phyloP scores from a whole-genome alignment of 2,888 invertebrate species.

The Xanthia togata region DNA sequence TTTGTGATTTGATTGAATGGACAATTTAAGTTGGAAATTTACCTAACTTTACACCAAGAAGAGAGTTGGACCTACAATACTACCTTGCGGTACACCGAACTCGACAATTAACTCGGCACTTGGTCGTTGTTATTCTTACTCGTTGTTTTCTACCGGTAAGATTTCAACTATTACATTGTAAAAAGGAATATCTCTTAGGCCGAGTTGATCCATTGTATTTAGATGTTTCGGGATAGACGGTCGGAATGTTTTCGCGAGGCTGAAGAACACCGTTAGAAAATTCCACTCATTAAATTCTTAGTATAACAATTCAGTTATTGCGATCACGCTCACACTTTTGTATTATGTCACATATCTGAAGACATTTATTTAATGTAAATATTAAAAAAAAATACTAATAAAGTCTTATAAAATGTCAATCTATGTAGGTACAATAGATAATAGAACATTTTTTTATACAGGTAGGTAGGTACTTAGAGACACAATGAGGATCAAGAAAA shows the following conservation, averaged over 20 bases:
- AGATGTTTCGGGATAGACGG: neutral
- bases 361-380: neutral
- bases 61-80: slow-evolving; percentile 2
- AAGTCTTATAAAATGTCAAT: neutral
- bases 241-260: neutral
- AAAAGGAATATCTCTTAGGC: neutral
- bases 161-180: neutral
- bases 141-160: neutral
- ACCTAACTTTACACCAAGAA: neutral
- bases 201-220: neutral
- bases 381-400: neutral
- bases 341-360: neutral
- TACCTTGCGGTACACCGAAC: slow-evolving; percentile 20
- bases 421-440: neutral
- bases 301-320: neutral
- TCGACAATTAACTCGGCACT: neutral
- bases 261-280: neutral
- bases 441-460: neutral
- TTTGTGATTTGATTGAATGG: neutral
- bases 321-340: neutral
- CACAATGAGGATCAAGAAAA: neutral
- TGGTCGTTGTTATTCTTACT: neutral
- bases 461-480: neutral
- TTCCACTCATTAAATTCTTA: neutral
- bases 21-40: neutral